Evolutionary conservation across 2,888 invertebrate species (phyloP).

Genomic region (Macaria liturata): DNA sequence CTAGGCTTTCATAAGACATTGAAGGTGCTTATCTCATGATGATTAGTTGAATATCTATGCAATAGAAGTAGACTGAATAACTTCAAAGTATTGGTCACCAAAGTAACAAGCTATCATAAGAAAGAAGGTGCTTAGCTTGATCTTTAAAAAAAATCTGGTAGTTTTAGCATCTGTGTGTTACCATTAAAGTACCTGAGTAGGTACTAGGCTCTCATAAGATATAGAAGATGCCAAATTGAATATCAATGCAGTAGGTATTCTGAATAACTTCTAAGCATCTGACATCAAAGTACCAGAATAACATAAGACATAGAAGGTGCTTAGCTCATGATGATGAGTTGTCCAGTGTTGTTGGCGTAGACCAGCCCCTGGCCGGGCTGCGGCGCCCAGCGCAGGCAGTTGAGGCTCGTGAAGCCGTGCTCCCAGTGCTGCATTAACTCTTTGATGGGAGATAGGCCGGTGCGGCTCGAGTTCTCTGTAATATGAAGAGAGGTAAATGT

Average conservation of each 20-base stretch:
- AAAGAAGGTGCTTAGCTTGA: conserved; percentile 55
- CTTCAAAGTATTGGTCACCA: too few species aligned
- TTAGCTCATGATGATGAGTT: conserved; percentile 88
- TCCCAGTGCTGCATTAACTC: conserved; percentile 87
- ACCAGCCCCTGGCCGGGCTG: conserved; percentile 92
- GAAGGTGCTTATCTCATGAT: too few species aligned
- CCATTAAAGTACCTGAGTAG: too few species aligned
- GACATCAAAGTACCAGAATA: neutral
- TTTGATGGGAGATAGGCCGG: conserved; percentile 80
- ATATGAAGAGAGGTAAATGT: conserved; percentile 11
- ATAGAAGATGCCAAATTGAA: too few species aligned
- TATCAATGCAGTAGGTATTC: too few species aligned
- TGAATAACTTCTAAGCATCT: neutral
- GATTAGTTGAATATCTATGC: too few species aligned
- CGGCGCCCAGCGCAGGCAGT: conserved; percentile 93
- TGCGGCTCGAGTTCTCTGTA: conserved; percentile 67
- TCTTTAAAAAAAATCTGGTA: too few species aligned
- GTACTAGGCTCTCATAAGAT: too few species aligned
- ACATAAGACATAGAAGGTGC: conserved; percentile 25
- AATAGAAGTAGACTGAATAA: too few species aligned
- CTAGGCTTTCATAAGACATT: too few species aligned
- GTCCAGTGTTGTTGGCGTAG: conserved; percentile 93
- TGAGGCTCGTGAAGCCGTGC: conserved; percentile 88
- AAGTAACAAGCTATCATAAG: too few species aligned
- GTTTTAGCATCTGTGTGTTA: too few species aligned